These are phyloP conservation scores for Cephus pulcher DNA, from an alignment of 2,888 invertebrate genomes.

Conservation along the genomic window DNA sequence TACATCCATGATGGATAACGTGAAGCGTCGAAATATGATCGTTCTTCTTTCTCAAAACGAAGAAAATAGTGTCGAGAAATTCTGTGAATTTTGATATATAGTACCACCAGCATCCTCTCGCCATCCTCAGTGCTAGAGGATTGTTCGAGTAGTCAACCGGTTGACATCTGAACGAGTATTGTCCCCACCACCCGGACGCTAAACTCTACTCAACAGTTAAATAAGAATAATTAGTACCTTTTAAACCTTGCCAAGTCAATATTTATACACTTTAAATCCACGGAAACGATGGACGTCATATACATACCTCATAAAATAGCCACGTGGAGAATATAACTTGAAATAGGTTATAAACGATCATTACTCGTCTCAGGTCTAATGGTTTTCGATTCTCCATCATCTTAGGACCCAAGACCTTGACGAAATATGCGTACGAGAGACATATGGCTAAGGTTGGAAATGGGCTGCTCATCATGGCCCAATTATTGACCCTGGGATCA, in stretches of 20 bases:
- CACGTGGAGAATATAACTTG: constrained; percentile 84
- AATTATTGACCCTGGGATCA: constrained; percentile 83
- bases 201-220: constrained; percentile 63
- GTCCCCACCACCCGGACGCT: constrained; percentile 77
- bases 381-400: constrained; percentile 90
- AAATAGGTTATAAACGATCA: constrained; percentile 86
- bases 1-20: constrained; percentile 94
- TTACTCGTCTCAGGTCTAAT: constrained; percentile 77
- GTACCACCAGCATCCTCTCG: constrained; percentile 91
- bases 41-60: constrained; percentile 92
- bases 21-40: constrained; percentile 92
- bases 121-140: constrained; percentile 80
- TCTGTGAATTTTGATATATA: constrained; percentile 95
- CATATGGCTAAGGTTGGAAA: constrained; percentile 82
- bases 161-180: constrained; percentile 81
- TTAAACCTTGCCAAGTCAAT: background rate
- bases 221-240: background rate
- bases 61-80: constrained; percentile 94
- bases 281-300: constrained; percentile 2
- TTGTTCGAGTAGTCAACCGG: constrained; percentile 82
- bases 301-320: constrained; percentile 78
- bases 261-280: background rate
- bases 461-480: constrained; percentile 86
- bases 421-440: constrained; percentile 79
- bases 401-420: constrained; percentile 82